A percentile compares a stretch with the other conserved stretches of the same genome.
phyloP scores from a whole-genome alignment of 2,888 invertebrate genomes.

The Dynastes grantii region DNA sequence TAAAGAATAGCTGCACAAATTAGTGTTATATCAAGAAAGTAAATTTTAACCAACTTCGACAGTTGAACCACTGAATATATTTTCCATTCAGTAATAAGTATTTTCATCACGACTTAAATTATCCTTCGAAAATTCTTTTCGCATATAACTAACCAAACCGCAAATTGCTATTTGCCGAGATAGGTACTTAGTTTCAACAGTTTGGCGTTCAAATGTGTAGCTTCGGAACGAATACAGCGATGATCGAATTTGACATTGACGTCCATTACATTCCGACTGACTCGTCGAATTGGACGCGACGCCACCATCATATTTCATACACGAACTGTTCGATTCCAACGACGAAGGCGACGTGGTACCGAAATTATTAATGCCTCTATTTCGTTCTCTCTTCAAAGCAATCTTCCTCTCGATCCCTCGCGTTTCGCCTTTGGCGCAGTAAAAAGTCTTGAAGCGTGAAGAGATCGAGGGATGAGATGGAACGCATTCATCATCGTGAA shows the following conservation, averaged over 20 bases:
- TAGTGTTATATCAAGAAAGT: too few relatives aligned
- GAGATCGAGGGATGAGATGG: constrained; percentile 53
- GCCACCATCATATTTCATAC: constrained; percentile 22
- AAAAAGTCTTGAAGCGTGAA: constrained; percentile 15
- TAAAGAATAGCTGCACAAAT: too few relatives aligned
- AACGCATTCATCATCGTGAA: constrained; percentile 67
- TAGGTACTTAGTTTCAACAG: neutral
- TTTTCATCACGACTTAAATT: neutral
- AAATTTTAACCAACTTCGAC: too few relatives aligned
- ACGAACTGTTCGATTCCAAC: constrained; percentile 6
- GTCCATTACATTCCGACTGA: constrained; percentile 5
- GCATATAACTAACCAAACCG: neutral
- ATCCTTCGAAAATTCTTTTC: neutral
- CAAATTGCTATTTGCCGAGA: neutral
- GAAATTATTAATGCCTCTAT: constrained; percentile 25
- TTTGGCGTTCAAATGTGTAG: neutral
- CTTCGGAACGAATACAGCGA: neutral
- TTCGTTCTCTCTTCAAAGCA: neutral
- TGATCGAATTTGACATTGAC: constrained; percentile 15
- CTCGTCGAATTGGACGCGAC: constrained; percentile 5
- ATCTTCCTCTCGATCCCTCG: neutral
- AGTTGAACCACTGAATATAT: too few relatives aligned
- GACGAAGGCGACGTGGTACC: constrained; percentile 12
- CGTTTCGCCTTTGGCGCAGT: neutral
- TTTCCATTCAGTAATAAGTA: neutral